These are phyloP conservation scores for Micronycteris hirsuta DNA, from an alignment of 2,113 vertebrate species.

Conservation along the genomic window DNA sequence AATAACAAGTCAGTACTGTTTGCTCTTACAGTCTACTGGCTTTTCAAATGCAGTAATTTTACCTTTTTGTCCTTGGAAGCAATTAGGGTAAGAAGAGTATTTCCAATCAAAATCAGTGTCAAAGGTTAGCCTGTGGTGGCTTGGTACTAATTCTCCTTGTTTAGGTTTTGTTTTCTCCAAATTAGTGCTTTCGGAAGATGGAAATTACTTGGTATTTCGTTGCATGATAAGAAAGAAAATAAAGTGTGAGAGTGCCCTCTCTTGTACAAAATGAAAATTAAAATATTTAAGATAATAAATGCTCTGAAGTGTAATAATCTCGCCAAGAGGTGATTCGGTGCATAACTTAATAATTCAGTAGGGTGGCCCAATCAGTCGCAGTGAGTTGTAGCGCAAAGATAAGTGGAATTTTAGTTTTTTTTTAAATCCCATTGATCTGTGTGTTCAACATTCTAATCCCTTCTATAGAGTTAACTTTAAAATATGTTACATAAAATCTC, in stretches of 20 bases:
- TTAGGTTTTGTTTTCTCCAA: background rate
- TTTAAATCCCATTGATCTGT: background rate
- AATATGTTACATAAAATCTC: background rate
- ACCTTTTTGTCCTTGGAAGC: background rate
- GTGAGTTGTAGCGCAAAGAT: background rate
- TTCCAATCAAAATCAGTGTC: background rate
- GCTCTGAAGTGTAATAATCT: background rate
- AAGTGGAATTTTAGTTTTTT: background rate
- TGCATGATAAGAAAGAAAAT: background rate
- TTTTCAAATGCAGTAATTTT: background rate
- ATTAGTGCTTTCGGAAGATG: background rate
- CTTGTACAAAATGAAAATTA: background rate
- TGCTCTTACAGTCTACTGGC: background rate
- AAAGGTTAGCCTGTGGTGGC: background rate
- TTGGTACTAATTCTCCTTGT: background rate
- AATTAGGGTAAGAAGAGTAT: background rate
- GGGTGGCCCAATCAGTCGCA: background rate
- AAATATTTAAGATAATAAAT: background rate
- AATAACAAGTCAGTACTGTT: background rate
- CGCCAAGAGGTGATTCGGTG: accelerated
- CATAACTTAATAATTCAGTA: background rate
- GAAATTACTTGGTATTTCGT: background rate
- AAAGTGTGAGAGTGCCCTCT: constrained; percentile 43
- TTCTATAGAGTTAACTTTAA: background rate
- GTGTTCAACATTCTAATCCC: background rate